These are phyloP conservation scores for Scaptodrosophila lebanonensis DNA, from an alignment of 1,140 invertebrate species.

Conservation along the genomic window DNA sequence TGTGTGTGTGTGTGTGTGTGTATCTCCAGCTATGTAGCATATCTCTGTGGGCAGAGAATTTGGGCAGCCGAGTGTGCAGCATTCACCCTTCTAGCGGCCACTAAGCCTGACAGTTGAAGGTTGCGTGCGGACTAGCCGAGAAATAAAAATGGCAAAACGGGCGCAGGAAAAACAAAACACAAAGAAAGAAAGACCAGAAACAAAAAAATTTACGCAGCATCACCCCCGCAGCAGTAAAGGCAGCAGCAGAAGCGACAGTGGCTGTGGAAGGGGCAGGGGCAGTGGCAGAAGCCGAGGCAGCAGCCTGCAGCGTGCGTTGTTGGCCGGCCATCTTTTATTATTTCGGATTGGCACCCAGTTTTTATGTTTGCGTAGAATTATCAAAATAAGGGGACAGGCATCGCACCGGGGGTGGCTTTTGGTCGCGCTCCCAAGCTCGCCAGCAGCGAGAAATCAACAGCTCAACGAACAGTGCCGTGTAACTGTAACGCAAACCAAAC, in stretches of 20 bases:
- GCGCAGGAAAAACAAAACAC: conserved; percentile 22
- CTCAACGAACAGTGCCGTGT: conserved; percentile 12
- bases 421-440: background rate
- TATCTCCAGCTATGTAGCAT: conserved; percentile 30
- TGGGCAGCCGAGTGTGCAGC: too few species aligned
- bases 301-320: conserved; percentile 38
- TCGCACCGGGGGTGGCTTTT: conserved; percentile 51
- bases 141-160: conserved; percentile 40
- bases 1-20: background rate
- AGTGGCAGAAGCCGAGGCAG: too few species aligned
- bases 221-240: too few species aligned
- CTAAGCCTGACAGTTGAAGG: conserved; percentile 61
- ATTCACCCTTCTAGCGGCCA: conserved; percentile 68
- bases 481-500: conserved; percentile 54
- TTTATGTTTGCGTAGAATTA: conserved; percentile 75
- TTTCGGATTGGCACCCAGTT: conserved; percentile 74
- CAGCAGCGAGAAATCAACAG: conserved; percentile 35
- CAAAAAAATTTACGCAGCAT: conserved; percentile 62
- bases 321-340: conserved; percentile 73
- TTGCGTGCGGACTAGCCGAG: conserved; percentile 40
- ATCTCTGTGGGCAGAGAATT: conserved; percentile 43
- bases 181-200: conserved; percentile 10
- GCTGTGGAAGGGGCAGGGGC: too few species aligned
- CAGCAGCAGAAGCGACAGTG: too few species aligned
- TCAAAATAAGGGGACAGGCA: conserved; percentile 69